phyloP scores from a whole-genome alignment of 2,113 vertebrate genomes.

The Amazona guildingii region DNA sequence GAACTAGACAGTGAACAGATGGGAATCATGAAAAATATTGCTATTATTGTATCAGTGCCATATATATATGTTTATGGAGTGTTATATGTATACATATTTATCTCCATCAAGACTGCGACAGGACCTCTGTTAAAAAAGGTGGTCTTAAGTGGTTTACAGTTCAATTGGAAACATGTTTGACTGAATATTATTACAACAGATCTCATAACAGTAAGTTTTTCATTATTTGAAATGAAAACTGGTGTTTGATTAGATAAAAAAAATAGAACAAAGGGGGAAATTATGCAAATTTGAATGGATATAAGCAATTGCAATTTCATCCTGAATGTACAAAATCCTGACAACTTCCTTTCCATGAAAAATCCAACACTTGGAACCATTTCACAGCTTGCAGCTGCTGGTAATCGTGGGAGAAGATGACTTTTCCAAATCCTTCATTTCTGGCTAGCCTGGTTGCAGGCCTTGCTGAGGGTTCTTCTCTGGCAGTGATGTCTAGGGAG shows the following conservation, averaged over 20 bases:
- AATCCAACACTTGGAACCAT: not conserved
- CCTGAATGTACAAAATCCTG: not conserved
- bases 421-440: not conserved
- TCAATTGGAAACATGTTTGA: not conserved
- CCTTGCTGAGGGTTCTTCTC: not conserved
- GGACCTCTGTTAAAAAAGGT: not conserved
- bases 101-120: not conserved
- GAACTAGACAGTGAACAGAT: not conserved
- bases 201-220: not conserved
- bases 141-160: not conserved
- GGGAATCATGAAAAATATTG: not conserved
- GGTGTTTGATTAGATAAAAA: not conserved
- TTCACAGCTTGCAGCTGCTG: not conserved
- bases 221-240: not conserved
- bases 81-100: not conserved
- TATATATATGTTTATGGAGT: not conserved
- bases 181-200: not conserved
- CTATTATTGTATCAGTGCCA: not conserved
- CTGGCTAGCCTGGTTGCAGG: not conserved
- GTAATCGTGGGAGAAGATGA: not conserved
- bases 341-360: not conserved
- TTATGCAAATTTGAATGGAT: not conserved
- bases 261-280: not conserved
- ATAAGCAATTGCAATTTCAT: not conserved
- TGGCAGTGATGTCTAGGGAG: not conserved